Evolutionary conservation across 2,797 vertebrate genomes (phyloP), one percentile per base, ranked within the genome.

Genomic region (Rhodeus uyekii): DNA sequence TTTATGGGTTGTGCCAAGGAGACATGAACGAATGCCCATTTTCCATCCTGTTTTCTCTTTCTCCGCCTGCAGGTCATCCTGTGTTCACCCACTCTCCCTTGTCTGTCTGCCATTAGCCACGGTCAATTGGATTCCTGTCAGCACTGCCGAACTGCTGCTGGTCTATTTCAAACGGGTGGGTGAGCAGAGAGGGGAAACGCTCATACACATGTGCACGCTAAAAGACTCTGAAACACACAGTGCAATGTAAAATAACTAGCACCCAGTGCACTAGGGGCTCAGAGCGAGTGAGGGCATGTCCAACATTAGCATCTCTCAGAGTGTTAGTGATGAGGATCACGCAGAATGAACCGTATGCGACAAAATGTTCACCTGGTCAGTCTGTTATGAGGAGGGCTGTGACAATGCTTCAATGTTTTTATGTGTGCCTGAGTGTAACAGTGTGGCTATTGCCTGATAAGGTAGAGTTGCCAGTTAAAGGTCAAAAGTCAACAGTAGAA

Each of bases 71-170:
- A 91, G 89, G 89, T 90, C 91, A 88, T 87, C 80, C 87, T 86
- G 67, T 83, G 88, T 67, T 89, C 84, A 75, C 86, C 84, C 83
- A 86, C 89, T 90, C 86, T 90, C 90, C 90, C 90, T 90, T 93
- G 92, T 90, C 91, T 91, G 92, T 92, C 90, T 89, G 82, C 91
- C 89, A 93, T 94, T 93, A 93, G 91, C 92, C 88, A 93, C 83
- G 89, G 92, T 94, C 92, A 93, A 93, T 93, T 93, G 92, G 92
- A 94, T 93, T 94, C 89, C 91, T 92, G 93, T 94, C 93, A 93
- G 91, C 92, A 92, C 90, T 87, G 88, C 84, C 88, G 90, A 92
- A 90, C 92, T 85, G 91, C 93, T 92, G 89, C 91, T 92, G 90
- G 90, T 93, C 92, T 93, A 91, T 90, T 93, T 93, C 89, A 87